Conservation (phyloP, 2,797 vertebrate species). For the Brachyrhaphis roseni region DNA sequence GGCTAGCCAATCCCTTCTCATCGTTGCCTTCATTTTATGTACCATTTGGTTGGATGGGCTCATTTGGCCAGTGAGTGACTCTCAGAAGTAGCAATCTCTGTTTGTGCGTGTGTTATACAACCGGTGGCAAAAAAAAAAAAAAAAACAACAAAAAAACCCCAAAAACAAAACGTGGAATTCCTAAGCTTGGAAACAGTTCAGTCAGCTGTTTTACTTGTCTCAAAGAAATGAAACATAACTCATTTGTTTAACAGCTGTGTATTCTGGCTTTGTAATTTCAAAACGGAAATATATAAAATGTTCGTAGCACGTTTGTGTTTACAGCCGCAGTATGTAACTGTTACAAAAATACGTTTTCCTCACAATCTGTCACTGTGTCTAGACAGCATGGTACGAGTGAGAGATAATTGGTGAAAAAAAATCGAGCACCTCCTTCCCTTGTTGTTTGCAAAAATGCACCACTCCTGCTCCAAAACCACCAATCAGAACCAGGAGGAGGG, state of each 20-base stretch:
- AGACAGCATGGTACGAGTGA: too few species aligned
- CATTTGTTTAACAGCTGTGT: not conserved
- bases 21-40: conserved; percentile 58
- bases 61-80: conserved; percentile 67
- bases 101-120: conserved; percentile 13
- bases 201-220: not conserved
- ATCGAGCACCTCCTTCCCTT: too few species aligned
- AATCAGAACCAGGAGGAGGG: too few species aligned
- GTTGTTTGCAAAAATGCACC: too few species aligned
- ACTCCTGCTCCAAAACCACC: too few species aligned
- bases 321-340: too few species aligned
- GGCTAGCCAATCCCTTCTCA: conserved; percentile 61
- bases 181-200: not conserved
- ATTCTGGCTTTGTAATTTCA: conserved; percentile 1
- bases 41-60: conserved; percentile 70
- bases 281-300: not conserved
- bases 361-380: too few species aligned
- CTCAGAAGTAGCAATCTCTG: conserved; percentile 38
- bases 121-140: not conserved
- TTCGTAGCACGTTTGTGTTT: not conserved
- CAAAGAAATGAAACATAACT: not conserved
- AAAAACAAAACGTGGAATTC: not conserved
- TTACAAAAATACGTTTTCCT: too few species aligned
- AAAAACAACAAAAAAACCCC: too few species aligned
- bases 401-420: too few species aligned